Evolutionary conservation across 2,113 vertebrate species (phyloP), one percentile per base, ranked within the genome.

Genomic region (Azemiops feae): DNA sequence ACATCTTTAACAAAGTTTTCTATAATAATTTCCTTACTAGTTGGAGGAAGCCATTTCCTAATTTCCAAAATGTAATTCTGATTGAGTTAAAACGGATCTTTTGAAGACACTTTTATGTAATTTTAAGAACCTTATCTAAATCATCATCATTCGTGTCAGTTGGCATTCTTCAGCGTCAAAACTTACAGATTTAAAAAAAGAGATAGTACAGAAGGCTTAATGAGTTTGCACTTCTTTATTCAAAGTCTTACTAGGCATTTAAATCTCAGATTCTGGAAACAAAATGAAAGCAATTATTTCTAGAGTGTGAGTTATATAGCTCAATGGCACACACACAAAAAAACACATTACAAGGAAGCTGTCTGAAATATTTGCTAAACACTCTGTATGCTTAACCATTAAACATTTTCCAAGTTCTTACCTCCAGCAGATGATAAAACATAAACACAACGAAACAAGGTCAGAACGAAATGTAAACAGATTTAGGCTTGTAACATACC

Each of bases 401-500:
- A 91, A 53, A 53, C 27, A 52, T 1, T 93, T 94, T 57, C 18
- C 89, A 69, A 88, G 1, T 14, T 90, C 50, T 93, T 85, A 34
- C 14, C 52, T 86, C 85, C 34, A n/a, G 69, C 60, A 90, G 86
- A 93, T 89, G 14, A 27, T 0, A 45, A 92, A 92, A 64, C 92
- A 11, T 85, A 20, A 91, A 64, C 91, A 89, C 89, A 87, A 2
- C 90, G 8, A 54, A 14, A 47, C 0, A 0, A 6, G 20, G 54
- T 47, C 16, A 87, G 53, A 47, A 64, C 0, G 0, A 89, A 9
- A 89, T 60, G 53, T 95, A 55, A 45, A 5, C 14, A 58, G 53
- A 54, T n/a, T n/a, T 86, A 25, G 60, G 53, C 20, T 1, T 81
- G 88, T 54, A 87, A 98, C 98, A 89, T 98, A 99, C 99, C 99